Base-by-base conservation (phyloP, 2,797 vertebrate genomes). In the Etheostoma nigrum region DNA sequence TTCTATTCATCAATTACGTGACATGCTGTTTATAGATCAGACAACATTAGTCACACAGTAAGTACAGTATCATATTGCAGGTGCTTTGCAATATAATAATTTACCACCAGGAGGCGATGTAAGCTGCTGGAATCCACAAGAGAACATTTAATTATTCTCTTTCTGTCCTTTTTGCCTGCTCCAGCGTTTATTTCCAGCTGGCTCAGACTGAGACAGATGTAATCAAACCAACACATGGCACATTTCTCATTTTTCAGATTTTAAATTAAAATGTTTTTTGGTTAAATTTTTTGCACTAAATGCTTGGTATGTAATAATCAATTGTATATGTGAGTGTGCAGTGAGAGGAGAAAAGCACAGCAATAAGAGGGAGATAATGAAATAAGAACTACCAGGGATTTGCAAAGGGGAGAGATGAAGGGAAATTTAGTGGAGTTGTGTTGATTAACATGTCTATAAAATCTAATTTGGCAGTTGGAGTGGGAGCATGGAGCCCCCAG, bases 401-500 rank as follows among this genome's bases (percentile, higher is more conserved):
- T 21, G 33, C 72, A 60, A 45, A 15, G 57, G 10, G 27, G 25
- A 44, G 27, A 44, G n/a, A 44, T 19, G 14, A 68, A n/a, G 33
- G 27, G 25, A 40, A 52, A n/a, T 33, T 48, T 25, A 70, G 52
- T 25, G 13, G 44, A 60, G 42, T 0, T 40, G 16, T 53, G 72
- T 48, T 52, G 62, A 74, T 8, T 66, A 52, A 21, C 33, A 51
- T 6, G 21, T 47, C 63, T 44, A 74, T 77, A 25, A 70, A 67
- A 72, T 68, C 19, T 57, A 23, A 70, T 76, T 59, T 76, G 45
- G n/a, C 42, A 27, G 36, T 67, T 77, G 78, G 59, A 70, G 65
- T 86, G 78, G 86, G 81, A 78, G 74, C 54, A 68, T 58, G 80
- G 86, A 76, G 90, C 78, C 89, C 86, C 83, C 89, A 86, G 63